Evolutionary conservation across 2,797 vertebrate species (phyloP).

Genomic region (Clarias fuscus): DNA sequence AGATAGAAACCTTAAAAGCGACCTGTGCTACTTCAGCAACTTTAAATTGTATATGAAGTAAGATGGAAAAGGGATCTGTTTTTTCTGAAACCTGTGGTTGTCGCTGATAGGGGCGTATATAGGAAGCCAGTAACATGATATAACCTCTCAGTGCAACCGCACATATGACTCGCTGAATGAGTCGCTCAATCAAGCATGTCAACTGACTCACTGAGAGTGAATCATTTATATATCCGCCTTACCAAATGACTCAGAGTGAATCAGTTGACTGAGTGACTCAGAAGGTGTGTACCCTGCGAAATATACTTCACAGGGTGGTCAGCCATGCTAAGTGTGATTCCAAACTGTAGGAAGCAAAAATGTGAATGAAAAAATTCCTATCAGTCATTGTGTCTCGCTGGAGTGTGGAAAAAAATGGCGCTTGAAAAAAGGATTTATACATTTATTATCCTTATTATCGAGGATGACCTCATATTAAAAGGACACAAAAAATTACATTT

Average conservation of each 20-base stretch:
- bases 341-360: no score
- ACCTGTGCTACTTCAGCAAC: not conserved
- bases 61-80: not conserved
- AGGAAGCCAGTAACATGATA: not conserved
- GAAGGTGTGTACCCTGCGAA: no score
- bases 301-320: no score
- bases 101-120: not conserved
- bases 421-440: no score
- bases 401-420: no score
- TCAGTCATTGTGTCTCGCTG: no score
- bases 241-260: not conserved
- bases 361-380: no score
- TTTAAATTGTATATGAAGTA: not conserved
- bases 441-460: no score
- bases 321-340: no score
- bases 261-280: not conserved
- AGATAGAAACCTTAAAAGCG: not conserved
- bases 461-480: no score
- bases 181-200: not conserved
- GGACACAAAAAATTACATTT: no score
- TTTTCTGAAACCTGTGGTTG: not conserved
- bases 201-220: not conserved
- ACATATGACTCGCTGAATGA: not conserved
- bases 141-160: not conserved
- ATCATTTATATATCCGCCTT: not conserved